Conservation (phyloP, 1,140 invertebrate species). For the Ostrea edulis region DNA sequence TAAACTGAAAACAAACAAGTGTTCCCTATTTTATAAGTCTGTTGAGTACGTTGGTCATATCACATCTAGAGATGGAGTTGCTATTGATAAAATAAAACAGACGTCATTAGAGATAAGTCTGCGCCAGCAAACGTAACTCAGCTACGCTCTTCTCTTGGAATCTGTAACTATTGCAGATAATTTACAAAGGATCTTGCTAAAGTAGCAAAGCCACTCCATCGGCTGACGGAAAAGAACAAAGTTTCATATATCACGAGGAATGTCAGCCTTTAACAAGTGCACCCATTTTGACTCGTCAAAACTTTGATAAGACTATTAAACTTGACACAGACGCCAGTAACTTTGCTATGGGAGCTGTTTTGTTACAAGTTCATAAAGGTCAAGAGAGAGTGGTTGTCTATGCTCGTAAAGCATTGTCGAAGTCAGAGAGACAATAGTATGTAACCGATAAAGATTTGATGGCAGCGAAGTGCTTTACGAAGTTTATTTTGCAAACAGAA, state of each 20-base stretch:
- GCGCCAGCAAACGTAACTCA: not conserved
- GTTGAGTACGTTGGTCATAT: constrained; percentile 12
- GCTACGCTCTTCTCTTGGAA: constrained; percentile 28
- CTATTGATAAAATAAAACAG: not conserved
- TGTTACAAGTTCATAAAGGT: constrained; percentile 60
- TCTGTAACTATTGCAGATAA: constrained; percentile 47
- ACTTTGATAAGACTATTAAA: constrained; percentile 39
- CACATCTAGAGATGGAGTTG: not conserved
- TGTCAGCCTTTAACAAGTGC: constrained; percentile 44
- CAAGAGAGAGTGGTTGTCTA: constrained; percentile 41
- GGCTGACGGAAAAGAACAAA: constrained; percentile 18
- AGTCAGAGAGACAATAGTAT: constrained; percentile 43
- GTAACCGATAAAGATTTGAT: constrained; percentile 56
- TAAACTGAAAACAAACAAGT: no score
- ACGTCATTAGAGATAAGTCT: not conserved
- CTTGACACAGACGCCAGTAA: constrained; percentile 50
- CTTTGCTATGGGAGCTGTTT: no score
- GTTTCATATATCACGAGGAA: constrained; percentile 29
- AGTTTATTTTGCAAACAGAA: constrained; percentile 26
- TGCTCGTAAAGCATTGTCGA: constrained; percentile 37
- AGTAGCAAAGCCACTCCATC: constrained; percentile 38
- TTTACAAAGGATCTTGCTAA: constrained; percentile 44
- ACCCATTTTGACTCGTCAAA: constrained; percentile 47
- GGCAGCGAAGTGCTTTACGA: constrained; percentile 35
- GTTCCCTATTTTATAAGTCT: not conserved